These are phyloP conservation scores for Elymnias hypermnestra DNA, from an alignment of 1,140 invertebrate species.

Conservation along the genomic window DNA sequence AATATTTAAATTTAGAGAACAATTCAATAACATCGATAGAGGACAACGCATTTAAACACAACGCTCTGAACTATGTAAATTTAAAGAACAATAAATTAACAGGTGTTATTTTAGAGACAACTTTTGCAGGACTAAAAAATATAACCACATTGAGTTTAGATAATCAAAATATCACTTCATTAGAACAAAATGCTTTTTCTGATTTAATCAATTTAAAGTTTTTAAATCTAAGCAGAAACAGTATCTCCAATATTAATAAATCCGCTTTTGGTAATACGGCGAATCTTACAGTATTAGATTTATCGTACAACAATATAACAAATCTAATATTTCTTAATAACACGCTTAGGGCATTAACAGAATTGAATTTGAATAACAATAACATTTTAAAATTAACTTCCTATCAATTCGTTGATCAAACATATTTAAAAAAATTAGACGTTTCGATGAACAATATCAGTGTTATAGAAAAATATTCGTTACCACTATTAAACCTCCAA, in stretches of 20 bases:
- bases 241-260: slow-evolving; percentile 32
- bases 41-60: slow-evolving; percentile 43
- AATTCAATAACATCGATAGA: slow-evolving; percentile 41
- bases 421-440: slow-evolving; percentile 37
- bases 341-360: slow-evolving; percentile 34
- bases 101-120: slow-evolving; percentile 31
- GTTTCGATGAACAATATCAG: slow-evolving; percentile 45
- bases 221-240: slow-evolving; percentile 49
- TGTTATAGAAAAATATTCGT: slow-evolving; percentile 33
- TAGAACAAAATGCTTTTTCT: slow-evolving; percentile 39
- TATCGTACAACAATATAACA: slow-evolving; percentile 43
- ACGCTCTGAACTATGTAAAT: slow-evolving; percentile 35
- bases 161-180: slow-evolving; percentile 35
- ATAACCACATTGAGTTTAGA: slow-evolving; percentile 35
- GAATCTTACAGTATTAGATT: slow-evolving; percentile 34
- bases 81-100: slow-evolving; percentile 43
- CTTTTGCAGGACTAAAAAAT: slow-evolving; percentile 36
- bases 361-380: slow-evolving; percentile 45
- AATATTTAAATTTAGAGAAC: slow-evolving; percentile 41
- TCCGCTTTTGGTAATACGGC: slow-evolving; percentile 28
- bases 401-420: slow-evolving; percentile 35
- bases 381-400: slow-evolving; percentile 26
- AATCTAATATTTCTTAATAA: slow-evolving; percentile 37
- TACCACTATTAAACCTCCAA: slow-evolving; percentile 46
- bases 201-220: slow-evolving; percentile 25